Conservation (phyloP, 1,140 invertebrate genomes). For the Venustaconcha ellipsiformis region DNA sequence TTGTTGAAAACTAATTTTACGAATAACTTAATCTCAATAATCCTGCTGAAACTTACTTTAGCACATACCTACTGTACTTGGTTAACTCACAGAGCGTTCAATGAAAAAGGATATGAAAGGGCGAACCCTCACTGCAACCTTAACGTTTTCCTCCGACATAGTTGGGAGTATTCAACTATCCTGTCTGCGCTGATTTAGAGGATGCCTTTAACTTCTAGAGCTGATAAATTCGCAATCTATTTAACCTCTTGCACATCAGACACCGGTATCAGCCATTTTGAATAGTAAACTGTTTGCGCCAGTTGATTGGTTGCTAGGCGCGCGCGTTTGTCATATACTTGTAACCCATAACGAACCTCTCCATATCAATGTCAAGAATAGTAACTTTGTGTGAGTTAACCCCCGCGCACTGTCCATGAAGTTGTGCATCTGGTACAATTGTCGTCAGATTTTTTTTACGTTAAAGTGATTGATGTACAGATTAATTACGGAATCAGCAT, state of each 20-base stretch:
- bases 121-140: conserved; percentile 75
- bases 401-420: no score
- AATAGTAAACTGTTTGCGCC: conserved; percentile 31
- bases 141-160: conserved; percentile 73
- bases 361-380: no score
- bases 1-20: conserved; percentile 1
- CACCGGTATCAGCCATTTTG: conserved; percentile 29
- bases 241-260: conserved; percentile 8
- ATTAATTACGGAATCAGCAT: no score
- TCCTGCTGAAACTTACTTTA: conserved; percentile 3
- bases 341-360: no score
- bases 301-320: conserved; percentile 52
- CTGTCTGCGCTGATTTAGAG: conserved; percentile 6
- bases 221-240: conserved; percentile 4
- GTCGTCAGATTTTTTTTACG: no score
- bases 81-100: background rate
- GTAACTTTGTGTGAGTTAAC: no score
- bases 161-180: conserved; percentile 13
- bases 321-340: conserved; percentile 11
- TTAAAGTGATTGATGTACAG: no score
- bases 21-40: background rate
- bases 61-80: conserved; percentile 6
- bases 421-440: no score
- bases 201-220: background rate
- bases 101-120: conserved; percentile 74